Percentiles rank a stretch among this genome's conserved stretches.
These are phyloP conservation scores for Hedya salicella DNA, from an alignment of 2,888 invertebrate genomes.

Conservation along the genomic window DNA sequence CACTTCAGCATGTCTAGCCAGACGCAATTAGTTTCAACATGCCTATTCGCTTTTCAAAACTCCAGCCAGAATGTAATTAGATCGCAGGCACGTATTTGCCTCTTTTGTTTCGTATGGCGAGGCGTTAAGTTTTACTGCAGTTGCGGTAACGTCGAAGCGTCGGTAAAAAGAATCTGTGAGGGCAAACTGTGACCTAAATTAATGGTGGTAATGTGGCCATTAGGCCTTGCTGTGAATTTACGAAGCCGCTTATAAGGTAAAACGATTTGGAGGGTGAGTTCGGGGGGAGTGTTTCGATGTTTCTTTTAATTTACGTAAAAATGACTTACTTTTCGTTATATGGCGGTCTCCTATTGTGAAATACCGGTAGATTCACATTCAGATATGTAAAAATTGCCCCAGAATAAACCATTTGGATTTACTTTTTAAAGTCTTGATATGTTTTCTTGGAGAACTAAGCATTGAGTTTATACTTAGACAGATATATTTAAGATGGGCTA, in stretches of 20 bases:
- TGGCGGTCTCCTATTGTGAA: too few relatives aligned
- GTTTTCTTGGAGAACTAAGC: too few relatives aligned
- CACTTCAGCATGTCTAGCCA: constrained; percentile 12
- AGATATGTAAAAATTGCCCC: too few relatives aligned
- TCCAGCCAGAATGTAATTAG: background rate
- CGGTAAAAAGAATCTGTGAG: background rate
- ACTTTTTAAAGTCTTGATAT: too few relatives aligned
- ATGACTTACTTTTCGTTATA: too few relatives aligned
- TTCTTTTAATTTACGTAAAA: too few relatives aligned
- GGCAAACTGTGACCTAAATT: constrained; percentile 9
- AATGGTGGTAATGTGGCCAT: constrained; percentile 13
- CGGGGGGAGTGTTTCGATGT: background rate
- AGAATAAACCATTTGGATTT: too few relatives aligned
- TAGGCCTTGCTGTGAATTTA: constrained; percentile 8
- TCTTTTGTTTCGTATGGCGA: background rate
- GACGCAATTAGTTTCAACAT: constrained; percentile 16
- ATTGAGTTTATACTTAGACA: too few relatives aligned
- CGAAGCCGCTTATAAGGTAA: background rate
- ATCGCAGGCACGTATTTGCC: background rate
- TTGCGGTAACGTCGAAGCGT: background rate
- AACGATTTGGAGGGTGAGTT: background rate
- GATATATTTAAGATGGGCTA: too few relatives aligned
- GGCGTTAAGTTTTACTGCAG: constrained; percentile 1
- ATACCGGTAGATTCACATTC: too few relatives aligned
- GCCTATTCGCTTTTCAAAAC: constrained; percentile 18